These are phyloP conservation scores for Petrolisthes cinctipes DNA, from an alignment of 2,888 invertebrate species.

Conservation along the genomic window DNA sequence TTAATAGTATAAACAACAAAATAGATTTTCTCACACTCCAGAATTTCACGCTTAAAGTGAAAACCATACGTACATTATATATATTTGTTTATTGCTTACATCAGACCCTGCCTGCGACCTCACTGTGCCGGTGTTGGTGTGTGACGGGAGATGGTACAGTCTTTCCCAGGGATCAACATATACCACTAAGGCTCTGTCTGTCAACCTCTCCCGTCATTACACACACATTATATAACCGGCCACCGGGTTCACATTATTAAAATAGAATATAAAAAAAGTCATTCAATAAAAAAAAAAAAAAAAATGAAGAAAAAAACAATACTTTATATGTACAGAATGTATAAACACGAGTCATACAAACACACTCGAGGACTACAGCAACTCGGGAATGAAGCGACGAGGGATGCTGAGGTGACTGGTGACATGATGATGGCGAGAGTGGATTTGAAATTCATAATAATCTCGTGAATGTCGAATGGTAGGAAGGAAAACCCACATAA, in stretches of 20 bases:
- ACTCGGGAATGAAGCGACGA: constrained; percentile 22
- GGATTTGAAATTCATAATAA: background rate
- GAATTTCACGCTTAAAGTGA: constrained; percentile 34
- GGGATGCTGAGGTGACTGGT: constrained; percentile 1
- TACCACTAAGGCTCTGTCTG: background rate
- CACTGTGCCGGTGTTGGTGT: constrained; percentile 5
- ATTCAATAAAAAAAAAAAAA: constrained; percentile 28
- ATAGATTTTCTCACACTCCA: constrained; percentile 34
- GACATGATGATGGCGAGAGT: background rate
- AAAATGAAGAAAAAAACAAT: constrained; percentile 16
- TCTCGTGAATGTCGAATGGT: too few species aligned
- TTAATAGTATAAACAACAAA: constrained; percentile 55
- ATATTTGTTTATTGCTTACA: constrained; percentile 49
- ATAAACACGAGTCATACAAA: constrained; percentile 32
- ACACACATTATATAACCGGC: background rate
- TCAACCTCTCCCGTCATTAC: background rate
- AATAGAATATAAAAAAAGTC: constrained; percentile 35
- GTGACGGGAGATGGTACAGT: background rate
- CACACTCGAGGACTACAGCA: constrained; percentile 45
- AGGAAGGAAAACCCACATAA: too few species aligned
- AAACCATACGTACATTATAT: constrained; percentile 41
- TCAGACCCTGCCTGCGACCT: constrained; percentile 51
- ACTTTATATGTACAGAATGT: constrained; percentile 43
- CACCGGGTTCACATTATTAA: constrained; percentile 43
- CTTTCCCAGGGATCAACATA: background rate